phyloP scores from a whole-genome alignment of 2,113 vertebrate genomes.

The Petaurus breviceps region DNA sequence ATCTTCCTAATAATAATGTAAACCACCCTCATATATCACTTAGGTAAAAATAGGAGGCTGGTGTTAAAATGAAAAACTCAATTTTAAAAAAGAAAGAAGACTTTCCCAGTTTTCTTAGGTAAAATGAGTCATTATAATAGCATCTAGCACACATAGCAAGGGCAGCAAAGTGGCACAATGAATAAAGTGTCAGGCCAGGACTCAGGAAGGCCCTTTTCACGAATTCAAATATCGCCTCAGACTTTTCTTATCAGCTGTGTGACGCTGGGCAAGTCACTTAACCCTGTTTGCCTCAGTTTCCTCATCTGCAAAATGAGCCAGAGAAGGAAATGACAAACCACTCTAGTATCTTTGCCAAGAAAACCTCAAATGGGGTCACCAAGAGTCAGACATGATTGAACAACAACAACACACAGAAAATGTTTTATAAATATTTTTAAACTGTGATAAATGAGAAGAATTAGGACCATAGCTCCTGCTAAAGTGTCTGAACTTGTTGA shows the following conservation, averaged over 20 bases:
- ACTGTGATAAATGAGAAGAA: not conserved
- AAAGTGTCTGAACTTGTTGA: not conserved
- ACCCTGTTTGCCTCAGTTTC: not conserved
- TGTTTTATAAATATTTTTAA: not conserved
- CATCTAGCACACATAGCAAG: not conserved
- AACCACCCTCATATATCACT: not conserved
- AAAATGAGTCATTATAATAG: not conserved
- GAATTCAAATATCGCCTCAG: not conserved
- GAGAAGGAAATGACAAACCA: not conserved
- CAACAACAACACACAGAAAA: not conserved
- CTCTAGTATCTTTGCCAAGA: not conserved
- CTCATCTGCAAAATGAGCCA: not conserved
- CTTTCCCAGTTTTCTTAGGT: constrained; percentile 9
- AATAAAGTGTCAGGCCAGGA: not conserved
- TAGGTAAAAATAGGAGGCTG: not conserved
- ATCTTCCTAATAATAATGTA: not conserved
- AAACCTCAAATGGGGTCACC: not conserved
- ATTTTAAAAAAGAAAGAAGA: not conserved
- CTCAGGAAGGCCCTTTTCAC: not conserved
- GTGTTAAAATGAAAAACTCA: constrained; percentile 14
- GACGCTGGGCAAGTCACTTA: not conserved
- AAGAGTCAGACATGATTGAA: not conserved
- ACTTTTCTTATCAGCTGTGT: not conserved
- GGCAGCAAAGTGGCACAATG: not conserved
- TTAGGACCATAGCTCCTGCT: not conserved